phyloP scores from a whole-genome alignment of 2,797 vertebrate genomes.

The Nasua narica region DNA sequence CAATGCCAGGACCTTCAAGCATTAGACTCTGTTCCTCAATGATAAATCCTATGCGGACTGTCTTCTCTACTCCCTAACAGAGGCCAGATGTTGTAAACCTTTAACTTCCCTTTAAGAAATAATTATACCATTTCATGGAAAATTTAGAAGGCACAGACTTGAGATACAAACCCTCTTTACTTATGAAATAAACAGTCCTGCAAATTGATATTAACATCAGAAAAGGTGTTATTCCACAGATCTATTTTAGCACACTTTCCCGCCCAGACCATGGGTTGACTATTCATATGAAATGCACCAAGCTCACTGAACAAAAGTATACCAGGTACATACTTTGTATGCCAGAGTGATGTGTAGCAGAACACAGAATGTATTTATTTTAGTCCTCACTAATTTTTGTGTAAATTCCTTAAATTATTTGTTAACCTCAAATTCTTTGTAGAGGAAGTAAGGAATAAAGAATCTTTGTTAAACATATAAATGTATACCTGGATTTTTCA shows the following conservation, averaged over 20 bases:
- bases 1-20: neutral
- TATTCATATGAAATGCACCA: neutral
- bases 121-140: neutral
- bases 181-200: neutral
- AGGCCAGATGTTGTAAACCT: neutral
- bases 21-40: neutral
- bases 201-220: neutral
- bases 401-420: neutral
- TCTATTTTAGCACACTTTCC: neutral
- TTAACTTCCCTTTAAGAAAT: neutral
- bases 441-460: neutral
- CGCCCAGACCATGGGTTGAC: neutral
- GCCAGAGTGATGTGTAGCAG: neutral
- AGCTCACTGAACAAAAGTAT: neutral
- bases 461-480: neutral
- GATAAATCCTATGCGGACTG: neutral
- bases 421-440: neutral
- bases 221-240: neutral
- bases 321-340: neutral
- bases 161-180: neutral
- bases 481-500: neutral
- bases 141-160: neutral
- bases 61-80: neutral
- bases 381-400: neutral
- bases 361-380: neutral